Evolutionary conservation across 2,113 vertebrate species (phyloP), one percentile per base, ranked within the genome.

Genomic region (Serranochromis macrocephalus): DNA sequence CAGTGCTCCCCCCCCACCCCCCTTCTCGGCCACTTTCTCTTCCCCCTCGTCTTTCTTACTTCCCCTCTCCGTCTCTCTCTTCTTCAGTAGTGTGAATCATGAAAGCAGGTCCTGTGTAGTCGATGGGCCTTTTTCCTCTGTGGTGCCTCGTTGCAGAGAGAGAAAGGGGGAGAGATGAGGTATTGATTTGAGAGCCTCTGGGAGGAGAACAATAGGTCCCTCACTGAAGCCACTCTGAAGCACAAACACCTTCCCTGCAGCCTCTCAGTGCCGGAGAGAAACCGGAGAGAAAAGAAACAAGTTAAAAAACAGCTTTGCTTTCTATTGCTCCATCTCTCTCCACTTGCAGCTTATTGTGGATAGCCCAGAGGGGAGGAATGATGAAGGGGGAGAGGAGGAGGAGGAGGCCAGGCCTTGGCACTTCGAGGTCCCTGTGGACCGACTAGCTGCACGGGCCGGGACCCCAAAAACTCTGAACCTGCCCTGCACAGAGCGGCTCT

Each of bases 161-260:
- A 91, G 55, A 81, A 51, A 82, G 78, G 68, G 85, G 84, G 90
- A 93, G 93, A 90, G 94, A 94, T 94, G 90, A 91, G 88, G 88
- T 96, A 96, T 96, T 96, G 96, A 97, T 96, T 94, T 84, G 85
- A 87, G 89, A 87, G 91, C 94, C 94, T 92, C 87, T 85, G 90
- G 95, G 93, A 92, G 86, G 79, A 87, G 93, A 94, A 93, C 90
- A 94, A 95, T 95, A 92, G 94, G 91, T 91, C 89, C 87, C 87
- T 87, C 53, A 89, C 92, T 91, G 93, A 84, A 84, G 95, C 87
- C 95, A 95, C 92, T 94, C 85, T 84, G 90, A 86, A 94, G 89
- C 92, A 93, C 85, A 93, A 93, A 94, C 93, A 93, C 85, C 92
- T 89, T 92, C 88, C 88, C 91, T 80, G 87, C 90, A 90, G 92